A percentile compares a stretch with the other conserved stretches of the same genome.
phyloP scores from a whole-genome alignment of 2,113 vertebrate genomes.

The Hemiscyllium ocellatum region DNA sequence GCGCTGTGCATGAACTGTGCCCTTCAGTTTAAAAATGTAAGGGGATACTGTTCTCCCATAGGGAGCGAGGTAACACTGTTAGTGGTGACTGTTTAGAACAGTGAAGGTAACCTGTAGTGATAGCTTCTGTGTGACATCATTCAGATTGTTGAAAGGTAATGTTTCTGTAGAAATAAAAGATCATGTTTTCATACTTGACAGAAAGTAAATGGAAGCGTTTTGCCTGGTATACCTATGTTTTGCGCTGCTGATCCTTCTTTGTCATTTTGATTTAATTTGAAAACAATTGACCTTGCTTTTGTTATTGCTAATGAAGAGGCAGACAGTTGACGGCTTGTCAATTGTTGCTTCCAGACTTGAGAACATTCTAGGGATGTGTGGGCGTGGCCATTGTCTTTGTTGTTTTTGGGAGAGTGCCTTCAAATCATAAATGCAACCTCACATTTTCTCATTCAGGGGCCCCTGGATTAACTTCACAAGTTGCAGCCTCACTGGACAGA shows the following conservation, averaged over 20 bases:
- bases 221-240: neutral
- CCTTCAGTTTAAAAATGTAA: conserved; percentile 31
- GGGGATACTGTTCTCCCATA: conserved; percentile 12
- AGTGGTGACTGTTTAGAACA: conserved; percentile 29
- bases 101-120: conserved; percentile 3
- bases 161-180: neutral
- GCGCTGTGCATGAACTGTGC: conserved; percentile 31
- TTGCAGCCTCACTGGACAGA: neutral
- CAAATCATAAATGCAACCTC: neutral
- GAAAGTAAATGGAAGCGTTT: neutral
- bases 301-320: neutral
- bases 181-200: conserved; percentile 15
- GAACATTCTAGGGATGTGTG: neutral
- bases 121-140: conserved; percentile 29
- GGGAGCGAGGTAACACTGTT: conserved; percentile 25
- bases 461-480: neutral
- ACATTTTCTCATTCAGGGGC: neutral
- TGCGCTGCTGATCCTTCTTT: neutral
- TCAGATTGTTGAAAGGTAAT: neutral
- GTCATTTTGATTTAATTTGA: neutral
- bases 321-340: neutral
- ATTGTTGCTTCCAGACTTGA: neutral
- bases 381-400: neutral
- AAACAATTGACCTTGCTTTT: neutral
- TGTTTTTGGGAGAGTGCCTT: neutral